Percentiles rank a stretch among this genome's conserved stretches.
These are phyloP conservation scores for Thera obeliscata DNA, from an alignment of 2,888 invertebrate genomes.

Conservation along the genomic window DNA sequence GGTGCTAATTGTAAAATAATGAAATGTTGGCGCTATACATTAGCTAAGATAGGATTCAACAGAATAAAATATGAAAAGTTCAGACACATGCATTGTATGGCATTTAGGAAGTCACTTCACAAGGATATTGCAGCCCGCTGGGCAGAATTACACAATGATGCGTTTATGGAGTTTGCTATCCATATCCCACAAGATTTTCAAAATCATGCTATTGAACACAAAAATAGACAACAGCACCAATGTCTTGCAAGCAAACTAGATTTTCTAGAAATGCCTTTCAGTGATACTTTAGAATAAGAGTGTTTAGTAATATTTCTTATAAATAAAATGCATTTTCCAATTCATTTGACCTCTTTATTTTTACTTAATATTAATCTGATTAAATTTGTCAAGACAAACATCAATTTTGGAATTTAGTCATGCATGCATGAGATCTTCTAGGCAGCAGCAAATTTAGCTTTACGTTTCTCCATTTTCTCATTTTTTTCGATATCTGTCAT, in stretches of 20 bases:
- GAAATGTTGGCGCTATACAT: constrained; percentile 93
- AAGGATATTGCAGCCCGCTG: constrained; percentile 86
- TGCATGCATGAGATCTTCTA: constrained; percentile 5
- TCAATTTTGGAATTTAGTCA: constrained; percentile 8
- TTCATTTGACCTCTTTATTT: constrained; percentile 17
- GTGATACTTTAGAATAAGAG: constrained; percentile 24
- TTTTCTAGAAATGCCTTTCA: constrained; percentile 66
- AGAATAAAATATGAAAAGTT: constrained; percentile 94
- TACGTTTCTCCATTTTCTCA: constrained; percentile 90
- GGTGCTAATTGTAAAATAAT: constrained; percentile 93
- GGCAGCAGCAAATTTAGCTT: constrained; percentile 89
- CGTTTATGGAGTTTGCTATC: constrained; percentile 84
- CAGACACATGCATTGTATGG: constrained; percentile 94
- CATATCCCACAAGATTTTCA: constrained; percentile 92
- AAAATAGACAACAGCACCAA: constrained; percentile 6
- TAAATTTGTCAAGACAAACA: constrained; percentile 1
- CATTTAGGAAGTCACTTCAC: constrained; percentile 89
- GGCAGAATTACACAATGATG: constrained; percentile 85
- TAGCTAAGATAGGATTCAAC: constrained; percentile 91
- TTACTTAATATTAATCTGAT: constrained; percentile 18
- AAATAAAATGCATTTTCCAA: constrained; percentile 4
- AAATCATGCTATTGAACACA: constrained; percentile 27
- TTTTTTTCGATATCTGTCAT: constrained; percentile 89
- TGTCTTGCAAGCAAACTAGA: constrained; percentile 44
- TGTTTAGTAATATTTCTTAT: neutral